Base-by-base conservation (phyloP, 1,140 invertebrate species). In the Sycobia sp. region DNA sequence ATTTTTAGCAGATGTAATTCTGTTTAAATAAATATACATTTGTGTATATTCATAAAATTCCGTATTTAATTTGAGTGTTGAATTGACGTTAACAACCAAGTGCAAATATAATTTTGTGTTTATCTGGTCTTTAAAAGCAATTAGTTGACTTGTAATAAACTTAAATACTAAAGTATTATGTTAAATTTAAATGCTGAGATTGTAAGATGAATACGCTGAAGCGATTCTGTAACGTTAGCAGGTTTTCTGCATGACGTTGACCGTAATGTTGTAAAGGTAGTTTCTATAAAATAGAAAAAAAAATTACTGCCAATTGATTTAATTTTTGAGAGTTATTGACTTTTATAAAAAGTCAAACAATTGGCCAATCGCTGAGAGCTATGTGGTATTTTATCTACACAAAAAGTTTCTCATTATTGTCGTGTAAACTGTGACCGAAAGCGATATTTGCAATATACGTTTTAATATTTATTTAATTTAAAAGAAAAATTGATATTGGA, bases 331-430 rank as follows among this genome's bases (percentile, higher is more conserved):
- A 69, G 61, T 72, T 23, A 69, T 70, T 78, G 55, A 71, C 60
- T 75, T 76, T 72, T 69, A 65, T 77, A 76, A 77, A 76, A 76
- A 73, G 67, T 76, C 77, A 73, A 78, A 67, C 71, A 72, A 73
- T 75, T 75, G 75, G 76, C 67, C 61, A 66, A 59, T 49, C 57
- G 69, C 36, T 51, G 54, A 63, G 61, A 57, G 53, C 46, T 63
- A 63, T 56, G 44, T n/a, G 51, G 53, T 53, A 27, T 41, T 47
- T 22, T 10, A 53, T 36, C 53, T 39, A 41, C 46, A n/a, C 29
- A 56, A 60, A 55, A 53, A 13, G 55, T 65, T 4, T 4, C 46
- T 60, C 47, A 39, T n/a, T n/a, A 25, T 60, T 59, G 27, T 65
- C n/a, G 46, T 63, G 53, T 57, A 65, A 58, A 59, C 58, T 29